phyloP scores from a whole-genome alignment of 1,140 invertebrate genomes.

The Drosophila bocki region DNA sequence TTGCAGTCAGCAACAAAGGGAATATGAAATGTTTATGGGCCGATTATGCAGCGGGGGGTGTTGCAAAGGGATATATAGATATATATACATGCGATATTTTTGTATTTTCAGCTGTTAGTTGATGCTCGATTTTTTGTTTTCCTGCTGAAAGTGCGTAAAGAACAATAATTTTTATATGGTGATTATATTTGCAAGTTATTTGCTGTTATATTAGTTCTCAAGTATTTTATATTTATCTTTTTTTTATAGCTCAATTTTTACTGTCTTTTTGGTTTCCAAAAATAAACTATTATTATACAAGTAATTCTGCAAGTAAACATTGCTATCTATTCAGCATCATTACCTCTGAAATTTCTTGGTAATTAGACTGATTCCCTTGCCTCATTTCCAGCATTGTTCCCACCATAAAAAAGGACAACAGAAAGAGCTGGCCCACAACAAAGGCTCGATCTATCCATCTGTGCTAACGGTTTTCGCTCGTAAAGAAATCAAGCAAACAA shows the following conservation, averaged over 20 bases:
- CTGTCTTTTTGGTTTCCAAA: neutral
- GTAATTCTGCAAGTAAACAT: slow-evolving; percentile 10
- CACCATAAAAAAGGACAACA: slow-evolving; percentile 48
- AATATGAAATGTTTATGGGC: slow-evolving; percentile 26
- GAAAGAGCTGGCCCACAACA: slow-evolving; percentile 40
- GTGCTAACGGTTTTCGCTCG: slow-evolving; percentile 66
- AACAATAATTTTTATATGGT: too few species aligned
- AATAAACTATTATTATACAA: neutral
- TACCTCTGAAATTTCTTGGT: slow-evolving; percentile 58
- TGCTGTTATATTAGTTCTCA: too few species aligned
- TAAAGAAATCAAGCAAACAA: slow-evolving; percentile 71
- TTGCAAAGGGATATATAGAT: neutral
- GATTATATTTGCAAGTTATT: too few species aligned
- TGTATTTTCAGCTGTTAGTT: slow-evolving; percentile 15
- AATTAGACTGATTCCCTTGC: slow-evolving; percentile 61
- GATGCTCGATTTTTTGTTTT: too few species aligned
- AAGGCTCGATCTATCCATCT: slow-evolving; percentile 34
- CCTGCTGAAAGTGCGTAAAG: too few species aligned
- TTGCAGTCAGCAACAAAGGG: slow-evolving; percentile 9
- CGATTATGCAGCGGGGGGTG: slow-evolving; percentile 8
- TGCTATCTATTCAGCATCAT: slow-evolving; percentile 39
- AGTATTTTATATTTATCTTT: neutral
- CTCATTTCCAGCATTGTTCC: slow-evolving; percentile 59
- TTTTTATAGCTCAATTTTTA: neutral
- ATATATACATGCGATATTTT: neutral